phyloP scores from a whole-genome alignment of 1,140 invertebrate genomes.

The Drosophila parabipectinata region DNA sequence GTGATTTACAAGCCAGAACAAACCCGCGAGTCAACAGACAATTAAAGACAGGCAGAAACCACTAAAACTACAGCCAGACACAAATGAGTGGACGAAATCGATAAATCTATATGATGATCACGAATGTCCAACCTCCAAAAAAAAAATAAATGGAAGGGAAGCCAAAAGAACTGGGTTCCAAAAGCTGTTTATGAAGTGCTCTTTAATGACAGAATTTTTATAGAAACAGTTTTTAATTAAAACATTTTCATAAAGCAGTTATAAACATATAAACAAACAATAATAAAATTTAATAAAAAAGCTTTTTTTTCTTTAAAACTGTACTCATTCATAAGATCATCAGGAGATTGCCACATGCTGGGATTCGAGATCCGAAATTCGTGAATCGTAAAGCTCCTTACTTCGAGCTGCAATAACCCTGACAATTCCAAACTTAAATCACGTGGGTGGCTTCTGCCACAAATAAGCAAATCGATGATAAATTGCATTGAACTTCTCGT shows the following conservation, averaged over 20 bases:
- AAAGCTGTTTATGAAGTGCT: background rate
- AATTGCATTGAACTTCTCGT: conserved; percentile 66
- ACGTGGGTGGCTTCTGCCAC: conserved; percentile 51
- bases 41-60: conserved; percentile 34
- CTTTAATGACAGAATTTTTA: background rate
- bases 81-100: conserved; percentile 37
- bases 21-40: conserved; percentile 26
- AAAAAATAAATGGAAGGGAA: background rate
- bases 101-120: conserved; percentile 50
- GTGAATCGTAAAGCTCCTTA: conserved; percentile 27
- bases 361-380: conserved; percentile 17
- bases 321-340: conserved; percentile 4
- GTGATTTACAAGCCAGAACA: conserved; percentile 59
- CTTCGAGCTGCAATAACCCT: background rate
- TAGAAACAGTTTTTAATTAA: background rate
- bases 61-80: conserved; percentile 3
- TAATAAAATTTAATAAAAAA: too few relatives aligned
- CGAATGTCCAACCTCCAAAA: conserved; percentile 25
- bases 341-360: conserved; percentile 39
- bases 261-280: background rate
- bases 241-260: background rate
- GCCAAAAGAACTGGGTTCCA: background rate
- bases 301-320: background rate
- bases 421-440: conserved; percentile 40
- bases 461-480: conserved; percentile 47